phyloP scores from a whole-genome alignment of 2,113 vertebrate genomes.

The Poeciliopsis turrubarensis region DNA sequence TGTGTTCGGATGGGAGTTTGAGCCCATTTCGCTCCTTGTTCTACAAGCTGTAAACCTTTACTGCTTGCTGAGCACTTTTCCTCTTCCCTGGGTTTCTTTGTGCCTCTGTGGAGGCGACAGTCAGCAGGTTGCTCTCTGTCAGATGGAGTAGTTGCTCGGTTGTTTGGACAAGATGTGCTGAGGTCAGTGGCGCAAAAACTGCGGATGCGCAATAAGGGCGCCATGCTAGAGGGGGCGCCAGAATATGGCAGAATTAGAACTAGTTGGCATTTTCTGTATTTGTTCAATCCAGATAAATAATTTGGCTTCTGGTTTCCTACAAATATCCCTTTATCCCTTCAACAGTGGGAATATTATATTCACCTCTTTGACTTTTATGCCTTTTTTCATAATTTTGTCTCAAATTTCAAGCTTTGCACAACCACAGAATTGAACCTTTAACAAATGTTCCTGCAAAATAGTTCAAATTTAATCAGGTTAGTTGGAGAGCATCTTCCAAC shows the following conservation, averaged over 20 bases:
- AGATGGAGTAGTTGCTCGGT: neutral
- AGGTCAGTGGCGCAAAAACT: neutral
- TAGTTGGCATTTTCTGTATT: no score
- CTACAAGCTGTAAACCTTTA: slow-evolving; percentile 7
- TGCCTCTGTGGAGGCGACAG: neutral
- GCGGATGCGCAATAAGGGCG: no score
- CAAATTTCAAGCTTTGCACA: no score
- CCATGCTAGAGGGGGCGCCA: no score
- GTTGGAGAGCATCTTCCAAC: no score
- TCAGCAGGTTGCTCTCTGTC: neutral
- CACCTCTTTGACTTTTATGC: no score
- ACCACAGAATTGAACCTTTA: no score
- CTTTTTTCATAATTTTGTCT: no score
- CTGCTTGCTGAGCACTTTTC: neutral
- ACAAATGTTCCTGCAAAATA: no score
- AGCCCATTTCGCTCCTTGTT: slow-evolving; percentile 19
- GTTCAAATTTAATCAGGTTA: no score
- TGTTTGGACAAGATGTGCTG: slow-evolving; percentile 14
- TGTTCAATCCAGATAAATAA: neutral
- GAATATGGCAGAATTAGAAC: no score
- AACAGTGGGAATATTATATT: no score
- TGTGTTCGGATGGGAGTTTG: slow-evolving; percentile 1
- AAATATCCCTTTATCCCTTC: neutral
- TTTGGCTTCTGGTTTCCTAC: neutral
- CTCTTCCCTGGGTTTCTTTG: neutral